Evolutionary conservation across 2,797 vertebrate species (phyloP).

Genomic region (Pangasius sanitwongsei): DNA sequence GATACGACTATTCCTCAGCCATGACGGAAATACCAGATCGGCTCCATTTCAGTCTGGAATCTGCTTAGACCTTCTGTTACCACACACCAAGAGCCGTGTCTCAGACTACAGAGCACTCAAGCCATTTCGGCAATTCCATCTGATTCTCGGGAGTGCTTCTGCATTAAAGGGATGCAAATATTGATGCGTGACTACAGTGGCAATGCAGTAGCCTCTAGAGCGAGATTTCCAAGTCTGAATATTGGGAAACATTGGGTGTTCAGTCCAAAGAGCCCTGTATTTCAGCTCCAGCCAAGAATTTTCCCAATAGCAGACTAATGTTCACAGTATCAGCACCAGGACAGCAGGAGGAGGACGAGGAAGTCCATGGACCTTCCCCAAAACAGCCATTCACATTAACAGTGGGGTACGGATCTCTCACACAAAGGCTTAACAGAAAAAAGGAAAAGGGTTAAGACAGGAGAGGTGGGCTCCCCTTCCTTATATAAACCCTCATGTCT

Average conservation of each 20-base stretch:
- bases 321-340: background rate
- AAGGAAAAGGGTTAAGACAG: constrained; percentile 30
- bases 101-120: background rate
- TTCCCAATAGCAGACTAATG: background rate
- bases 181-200: background rate
- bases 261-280: background rate
- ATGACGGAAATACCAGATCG: background rate
- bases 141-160: background rate
- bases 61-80: background rate
- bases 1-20: background rate
- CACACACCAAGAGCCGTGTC: background rate
- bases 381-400: constrained; percentile 44
- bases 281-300: background rate
- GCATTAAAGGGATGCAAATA: background rate
- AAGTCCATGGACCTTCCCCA: constrained; percentile 17
- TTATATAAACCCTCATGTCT: constrained; percentile 51
- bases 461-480: constrained; percentile 34
- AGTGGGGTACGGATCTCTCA: constrained; percentile 28
- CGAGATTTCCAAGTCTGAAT: background rate
- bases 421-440: constrained; percentile 45
- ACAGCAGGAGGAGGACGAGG: background rate
- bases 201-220: background rate
- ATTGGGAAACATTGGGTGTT: background rate
- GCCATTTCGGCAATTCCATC: background rate
- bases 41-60: constrained; percentile 8